Base-by-base conservation (phyloP, 2,888 invertebrate species). In the Spilarctia lutea region DNA sequence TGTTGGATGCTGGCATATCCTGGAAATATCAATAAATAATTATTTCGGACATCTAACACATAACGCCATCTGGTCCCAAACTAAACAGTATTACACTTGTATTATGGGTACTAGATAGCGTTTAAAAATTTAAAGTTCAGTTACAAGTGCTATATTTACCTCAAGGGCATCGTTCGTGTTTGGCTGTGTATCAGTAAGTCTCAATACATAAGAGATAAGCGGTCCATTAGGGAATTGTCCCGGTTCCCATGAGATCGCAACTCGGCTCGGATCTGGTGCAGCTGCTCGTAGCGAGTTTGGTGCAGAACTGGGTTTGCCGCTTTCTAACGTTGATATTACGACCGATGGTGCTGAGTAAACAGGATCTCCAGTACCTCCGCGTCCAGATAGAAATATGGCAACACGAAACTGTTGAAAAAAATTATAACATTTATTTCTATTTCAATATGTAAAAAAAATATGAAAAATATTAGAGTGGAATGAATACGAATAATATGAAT, bases 181-280 rank as follows among this genome's bases (percentile, higher is more conserved):
- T 48, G 96, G 95, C 68, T 96, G 94, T 1, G 94, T 93, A 82
- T 97, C 96, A 35, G 96, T 96, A 68, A 98, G 96, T 86, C 97
- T 96, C 81, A 99, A 95, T 82, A 98, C 97, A 94, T 98, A 99
- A 81, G 98, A 98, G 78, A 98, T 97, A 85, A 99, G 96, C 65
- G 98, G 98, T 81, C 98, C 99, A 92, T 98, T 98, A 72, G 98
- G 97, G 90, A 98, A 98, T 73, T 97, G 97, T 27, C 99, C 99
- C 27, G 98, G 97, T 91, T 97, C 97, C 99, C 99, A 99, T 85
- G 98, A 98, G 77, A 99, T 97, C 80, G 98, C 98, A 79, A 99
- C 97, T 84, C 98, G 97, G 84, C 97, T 97, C 71, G 98, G 97
- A 92, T 99, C 98, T 74, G 98, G 97, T 7, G 98, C 97, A 75